Conservation (phyloP, 2,113 vertebrate species). For the Ctenomys sociabilis region DNA sequence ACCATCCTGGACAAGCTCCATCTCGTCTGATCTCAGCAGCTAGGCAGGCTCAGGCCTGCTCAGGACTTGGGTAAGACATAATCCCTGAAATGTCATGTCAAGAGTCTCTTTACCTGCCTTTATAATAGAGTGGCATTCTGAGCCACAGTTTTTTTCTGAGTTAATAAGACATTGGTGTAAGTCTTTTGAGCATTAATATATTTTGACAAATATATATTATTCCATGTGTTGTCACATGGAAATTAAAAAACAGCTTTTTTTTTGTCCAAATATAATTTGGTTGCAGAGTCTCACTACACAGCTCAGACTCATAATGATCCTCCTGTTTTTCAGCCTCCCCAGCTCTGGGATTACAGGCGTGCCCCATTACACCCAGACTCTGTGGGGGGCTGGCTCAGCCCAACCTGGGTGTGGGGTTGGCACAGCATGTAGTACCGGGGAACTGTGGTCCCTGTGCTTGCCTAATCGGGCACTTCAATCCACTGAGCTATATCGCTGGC, state of each 20-base stretch:
- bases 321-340: too few relatives aligned
- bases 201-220: conserved; percentile 53
- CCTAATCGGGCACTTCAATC: too few relatives aligned
- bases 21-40: background rate
- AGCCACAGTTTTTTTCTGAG: background rate
- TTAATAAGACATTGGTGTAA: background rate
- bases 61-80: background rate
- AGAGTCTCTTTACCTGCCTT: background rate
- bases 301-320: too few relatives aligned
- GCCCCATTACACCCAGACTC: too few relatives aligned
- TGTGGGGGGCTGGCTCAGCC: too few relatives aligned
- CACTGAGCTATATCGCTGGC: too few relatives aligned
- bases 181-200: conserved; percentile 1
- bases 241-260: background rate
- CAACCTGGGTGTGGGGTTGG: too few relatives aligned
- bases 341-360: too few relatives aligned
- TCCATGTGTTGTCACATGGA: background rate
- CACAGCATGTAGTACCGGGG: too few relatives aligned
- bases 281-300: too few relatives aligned
- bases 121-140: conserved; percentile 9
- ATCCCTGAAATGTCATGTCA: background rate
- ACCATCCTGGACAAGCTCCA: background rate
- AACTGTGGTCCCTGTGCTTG: too few relatives aligned
- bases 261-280: too few relatives aligned
- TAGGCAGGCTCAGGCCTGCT: background rate